Base-by-base conservation (phyloP, 2,113 vertebrate genomes). In the Ictalurus furcatus region DNA sequence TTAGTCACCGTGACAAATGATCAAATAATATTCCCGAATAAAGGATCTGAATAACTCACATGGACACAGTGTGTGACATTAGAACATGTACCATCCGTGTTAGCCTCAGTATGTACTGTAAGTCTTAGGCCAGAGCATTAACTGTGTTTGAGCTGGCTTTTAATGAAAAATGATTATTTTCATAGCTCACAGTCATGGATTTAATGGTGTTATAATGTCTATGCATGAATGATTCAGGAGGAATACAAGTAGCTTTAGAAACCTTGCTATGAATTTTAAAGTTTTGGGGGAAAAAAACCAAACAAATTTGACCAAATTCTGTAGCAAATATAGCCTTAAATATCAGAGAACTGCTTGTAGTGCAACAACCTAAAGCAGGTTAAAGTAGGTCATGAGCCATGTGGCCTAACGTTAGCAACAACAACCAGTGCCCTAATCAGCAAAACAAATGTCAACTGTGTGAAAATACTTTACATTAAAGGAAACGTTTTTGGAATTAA, bases 1-100 rank as follows among this genome's bases (percentile, higher is more conserved):
- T 94, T 91, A 91, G 94, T 96, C 95, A 94, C 95, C 92, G 91
- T 92, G 90, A 93, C 92, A 94, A 94, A 94, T 94, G 83, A 94
- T 94, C 93, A 94, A 94, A 94, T 93, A 93, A 94, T 91, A 93
- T 90, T 92, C 92, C 90, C 89, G 87, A 90, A 91, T 91, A 89
- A 90, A 91, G 91, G 89, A 93, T 90, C 89, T 87, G 85, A 92
- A 92, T 90, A 90, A 52, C 86, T 90, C 85, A 90, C 48, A 52
- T 7, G 76, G 69, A 74, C 9, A 84, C 11, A 84, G 83, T 16
- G 61, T 54, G 37, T 56, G 48, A 7, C 1, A 67, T 44, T 19
- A 85, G 1, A 25, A 34, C 30, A 34, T 54, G 28, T 25, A 11
- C 67, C 54, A 74, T 73, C n/a, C 40, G 54, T 21, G 63, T 85